Base-by-base conservation (phyloP, 2,797 vertebrate species). In the Malurus splendens region DNA sequence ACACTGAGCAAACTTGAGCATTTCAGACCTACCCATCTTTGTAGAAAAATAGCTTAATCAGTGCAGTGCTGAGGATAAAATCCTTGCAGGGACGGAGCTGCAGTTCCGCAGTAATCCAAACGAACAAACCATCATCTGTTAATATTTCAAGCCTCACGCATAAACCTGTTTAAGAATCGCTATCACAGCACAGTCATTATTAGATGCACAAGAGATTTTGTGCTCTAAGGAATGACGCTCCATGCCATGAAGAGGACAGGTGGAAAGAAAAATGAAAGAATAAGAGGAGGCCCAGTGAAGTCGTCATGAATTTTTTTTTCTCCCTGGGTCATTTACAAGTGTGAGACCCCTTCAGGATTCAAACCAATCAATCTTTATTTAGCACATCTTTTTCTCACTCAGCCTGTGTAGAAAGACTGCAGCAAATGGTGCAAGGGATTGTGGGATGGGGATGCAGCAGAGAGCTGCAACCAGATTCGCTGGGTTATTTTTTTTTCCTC, bases 331-430 rank as follows among this genome's bases (percentile, higher is more conserved):
- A 96, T 94, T 95, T 95, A 96, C 95, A 93, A 96, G 94, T 95
- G 93, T 93, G 93, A 96, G 96, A 96, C 95, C 96, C 94, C 93
- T 93, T 96, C 95, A 94, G 96, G 79, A 93, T 96, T 95, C 96
- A 97, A 97, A 91, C 90, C 93, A 94, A 95, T 97, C 97, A 96
- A 96, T 97, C 97, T 97, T 96, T 96, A 97, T 97, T 97, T 97
- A 97, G 97, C 92, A 95, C 94, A 97, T 97, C 96, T 96, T 96
- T 96, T 96, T 96, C 96, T 92, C 89, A 90, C 94, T 94, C 97
- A 92, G 96, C 96, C 97, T 94, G 95, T 96, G 97, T 96, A 96
- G 97, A 96, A 97, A 98, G 98, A 98, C 98, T 98, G 98, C 98
- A 98, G 98, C 97, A 97, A 97, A 95, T 57, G 93, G 87, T 95